Base-by-base conservation (phyloP, 2,888 invertebrate species). In the Andrena bucephala region DNA sequence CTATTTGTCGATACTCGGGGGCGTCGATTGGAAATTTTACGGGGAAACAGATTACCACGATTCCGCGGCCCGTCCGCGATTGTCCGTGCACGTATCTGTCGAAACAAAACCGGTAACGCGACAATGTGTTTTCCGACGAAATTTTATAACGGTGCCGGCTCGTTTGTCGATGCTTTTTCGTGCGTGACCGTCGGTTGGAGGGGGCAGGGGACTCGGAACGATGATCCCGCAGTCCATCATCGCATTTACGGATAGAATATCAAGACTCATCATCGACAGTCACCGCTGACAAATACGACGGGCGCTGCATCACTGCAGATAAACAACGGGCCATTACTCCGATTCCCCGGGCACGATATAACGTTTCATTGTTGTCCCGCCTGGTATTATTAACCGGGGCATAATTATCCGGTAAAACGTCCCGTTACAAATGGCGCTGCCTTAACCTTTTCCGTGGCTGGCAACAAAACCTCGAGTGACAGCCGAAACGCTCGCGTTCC, bases 191-290 rank as follows among this genome's bases (percentile, higher is more conserved):
- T 29, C 3, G 24, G 13, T 4, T 4, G 4, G 20, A 59, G 27
- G 16, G 36, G 24, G 16, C 5, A 10, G 4, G 33, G 50, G 24
- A 52, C 8, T 13, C 20, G 27, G 29, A 65, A 33, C 72, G 54
- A 65, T 66, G 50, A 81, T 73, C 69, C 76, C 31, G 48, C 71
- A 20, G 31, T 63, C 67, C 62, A 60, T 77, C 73, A 54, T 77
- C 54, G 57, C 70, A 71, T 74, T 77, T 65, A 59, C 42, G 63
- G 73, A 74, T 81, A n/a, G 63, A 77, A 77, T 72, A 75, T 83
- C 81, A 20, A 63, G 67, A 63, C 66, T 81, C 83, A 48, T 83
- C 81, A 62, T 72, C 69, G 84, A 27, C 65, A 29, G 77, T 76
- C 36, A 68, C 57, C 27, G 42, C 33, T 54, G 65, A 73, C 72